These are phyloP conservation scores for Oscheius onirici DNA, from an alignment of 2,888 invertebrate species.

Conservation along the genomic window DNA sequence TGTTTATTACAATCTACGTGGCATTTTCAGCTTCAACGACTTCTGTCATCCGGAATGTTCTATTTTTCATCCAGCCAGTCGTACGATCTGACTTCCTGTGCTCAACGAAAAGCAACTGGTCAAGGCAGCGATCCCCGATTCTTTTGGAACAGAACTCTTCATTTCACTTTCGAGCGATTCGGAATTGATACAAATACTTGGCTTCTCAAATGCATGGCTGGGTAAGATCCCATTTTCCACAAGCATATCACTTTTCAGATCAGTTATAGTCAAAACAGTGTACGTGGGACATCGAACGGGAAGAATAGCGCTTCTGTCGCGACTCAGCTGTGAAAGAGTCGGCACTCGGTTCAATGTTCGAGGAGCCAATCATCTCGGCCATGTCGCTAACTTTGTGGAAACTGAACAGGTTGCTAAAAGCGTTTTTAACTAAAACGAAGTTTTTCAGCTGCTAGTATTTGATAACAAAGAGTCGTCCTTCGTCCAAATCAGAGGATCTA, in stretches of 20 bases:
- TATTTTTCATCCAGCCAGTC: slow-evolving; percentile 83
- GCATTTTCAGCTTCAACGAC: slow-evolving; percentile 77
- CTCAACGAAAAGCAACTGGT: slow-evolving; percentile 86
- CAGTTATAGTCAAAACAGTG: slow-evolving; percentile 93
- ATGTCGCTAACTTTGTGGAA: slow-evolving; percentile 99
- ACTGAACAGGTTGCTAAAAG: slow-evolving; percentile 86
- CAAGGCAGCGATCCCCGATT: slow-evolving; percentile 90
- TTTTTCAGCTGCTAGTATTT: slow-evolving; percentile 57
- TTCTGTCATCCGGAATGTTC: slow-evolving; percentile 96
- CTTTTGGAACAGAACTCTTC: slow-evolving; percentile 96
- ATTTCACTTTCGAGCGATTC: slow-evolving; percentile 89
- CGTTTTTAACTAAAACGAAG: neutral
- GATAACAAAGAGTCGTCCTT: slow-evolving; percentile 90
- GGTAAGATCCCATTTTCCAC: slow-evolving; percentile 72
- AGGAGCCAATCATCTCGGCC: slow-evolving; percentile 98
- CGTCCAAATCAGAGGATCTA: slow-evolving; percentile 89
- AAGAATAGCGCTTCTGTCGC: slow-evolving; percentile 90
- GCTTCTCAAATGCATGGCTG: slow-evolving; percentile 95
- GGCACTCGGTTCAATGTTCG: slow-evolving; percentile 97
- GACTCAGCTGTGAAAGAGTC: slow-evolving; percentile 95
- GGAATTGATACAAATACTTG: slow-evolving; percentile 89
- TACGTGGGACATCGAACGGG: slow-evolving; percentile 95
- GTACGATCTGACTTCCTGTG: slow-evolving; percentile 92
- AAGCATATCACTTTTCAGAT: slow-evolving; percentile 34
- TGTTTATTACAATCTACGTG: too few species aligned